Evolutionary conservation across 2,888 invertebrate genomes (phyloP).

Genomic region (Orthosia incerta): DNA sequence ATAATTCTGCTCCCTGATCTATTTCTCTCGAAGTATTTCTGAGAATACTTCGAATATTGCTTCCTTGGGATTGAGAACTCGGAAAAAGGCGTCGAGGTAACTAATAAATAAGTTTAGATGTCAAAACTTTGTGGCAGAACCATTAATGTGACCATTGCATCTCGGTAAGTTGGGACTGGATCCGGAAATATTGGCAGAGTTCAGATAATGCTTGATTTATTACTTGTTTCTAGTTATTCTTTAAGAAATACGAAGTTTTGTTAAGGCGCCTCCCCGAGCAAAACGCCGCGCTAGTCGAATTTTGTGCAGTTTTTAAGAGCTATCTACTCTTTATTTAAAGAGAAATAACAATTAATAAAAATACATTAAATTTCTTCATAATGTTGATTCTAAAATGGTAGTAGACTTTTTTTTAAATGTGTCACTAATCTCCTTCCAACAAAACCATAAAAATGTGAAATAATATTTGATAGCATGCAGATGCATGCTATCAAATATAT

Average conservation of each 20-base stretch:
- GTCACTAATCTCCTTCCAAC: no score
- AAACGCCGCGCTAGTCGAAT: no score
- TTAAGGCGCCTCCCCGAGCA: no score
- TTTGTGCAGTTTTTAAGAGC: no score
- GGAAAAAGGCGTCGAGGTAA: constrained; percentile 63
- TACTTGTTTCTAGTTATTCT: constrained; percentile 15
- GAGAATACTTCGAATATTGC: constrained; percentile 53
- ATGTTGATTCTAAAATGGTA: no score
- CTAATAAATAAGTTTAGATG: constrained; percentile 70
- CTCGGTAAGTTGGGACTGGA: constrained; percentile 31
- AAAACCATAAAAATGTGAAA: no score
- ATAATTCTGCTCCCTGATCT: constrained; percentile 39
- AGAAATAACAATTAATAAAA: no score
- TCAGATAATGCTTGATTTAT: constrained; percentile 23
- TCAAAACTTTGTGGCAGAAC: constrained; percentile 62
- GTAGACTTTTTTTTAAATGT: no score
- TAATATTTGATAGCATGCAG: no score
- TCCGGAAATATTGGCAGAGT: constrained; percentile 32
- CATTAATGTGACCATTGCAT: constrained; percentile 52
- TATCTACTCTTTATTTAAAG: no score
- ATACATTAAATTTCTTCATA: no score
- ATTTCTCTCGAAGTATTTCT: constrained; percentile 43
- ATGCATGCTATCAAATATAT: no score
- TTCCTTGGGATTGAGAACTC: constrained; percentile 46
- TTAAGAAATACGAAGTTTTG: neutral